A percentile compares a stretch with the other conserved stretches of the same genome.
Conservation (phyloP, 2,797 vertebrate species). For the Tenualosa ilisha region DNA sequence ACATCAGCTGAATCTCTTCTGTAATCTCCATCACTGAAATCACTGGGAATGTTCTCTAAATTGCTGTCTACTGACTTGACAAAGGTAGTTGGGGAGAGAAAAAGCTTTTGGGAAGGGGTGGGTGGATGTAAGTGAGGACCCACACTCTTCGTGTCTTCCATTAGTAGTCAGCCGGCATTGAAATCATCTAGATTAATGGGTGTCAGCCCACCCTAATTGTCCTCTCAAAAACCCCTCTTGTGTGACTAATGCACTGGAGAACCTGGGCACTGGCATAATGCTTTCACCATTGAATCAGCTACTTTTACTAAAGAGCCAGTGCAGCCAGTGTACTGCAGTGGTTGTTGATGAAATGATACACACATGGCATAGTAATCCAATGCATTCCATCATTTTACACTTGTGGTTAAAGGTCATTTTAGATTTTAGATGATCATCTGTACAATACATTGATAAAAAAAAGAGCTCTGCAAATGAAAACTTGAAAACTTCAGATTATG, state of each 20-base stretch:
- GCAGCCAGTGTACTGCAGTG: background rate
- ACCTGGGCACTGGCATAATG: background rate
- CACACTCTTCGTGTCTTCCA: background rate
- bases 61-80: background rate
- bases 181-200: conserved; percentile 23
- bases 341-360: background rate
- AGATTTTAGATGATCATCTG: background rate
- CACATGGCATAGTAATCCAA: background rate
- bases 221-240: conserved; percentile 19
- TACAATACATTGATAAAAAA: background rate
- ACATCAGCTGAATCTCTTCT: background rate
- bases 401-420: background rate
- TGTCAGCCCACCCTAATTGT: conserved; percentile 21
- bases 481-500: background rate
- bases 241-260: conserved; percentile 21
- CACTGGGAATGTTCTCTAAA: background rate
- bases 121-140: background rate
- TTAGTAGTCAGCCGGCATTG: background rate
- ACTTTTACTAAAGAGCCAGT: conserved; percentile 60
- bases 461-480: no score
- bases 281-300: conserved; percentile 22
- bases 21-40: background rate
- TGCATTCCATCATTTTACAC: background rate
- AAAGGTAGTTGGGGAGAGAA: background rate
- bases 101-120: background rate